Evolutionary conservation across 1,140 invertebrate genomes (phyloP), one percentile per base, ranked within the genome.

Genomic region (Aethina tumida): DNA sequence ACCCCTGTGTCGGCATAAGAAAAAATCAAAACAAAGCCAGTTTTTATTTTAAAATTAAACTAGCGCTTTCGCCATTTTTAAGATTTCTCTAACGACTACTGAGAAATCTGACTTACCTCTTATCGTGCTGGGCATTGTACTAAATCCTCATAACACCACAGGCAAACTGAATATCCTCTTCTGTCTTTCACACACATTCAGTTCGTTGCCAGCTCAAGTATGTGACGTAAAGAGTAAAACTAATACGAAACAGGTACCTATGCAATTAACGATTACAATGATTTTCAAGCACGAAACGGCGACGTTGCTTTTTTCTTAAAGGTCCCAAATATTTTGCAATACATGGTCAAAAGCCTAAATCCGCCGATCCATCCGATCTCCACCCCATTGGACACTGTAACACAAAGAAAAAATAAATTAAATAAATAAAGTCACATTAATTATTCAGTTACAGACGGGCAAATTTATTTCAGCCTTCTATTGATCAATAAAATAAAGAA

Each of bases 61-160:
- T n/a, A n/a, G n/a, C n/a, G n/a, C n/a, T n/a, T n/a, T n/a, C n/a
- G n/a, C n/a, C n/a, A n/a, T n/a, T n/a, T n/a, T n/a, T n/a, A n/a
- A n/a, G n/a, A n/a, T n/a, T n/a, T n/a, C n/a, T n/a, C n/a, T n/a
- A n/a, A n/a, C n/a, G n/a, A n/a, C n/a, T n/a, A n/a, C n/a, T n/a
- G n/a, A n/a, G n/a, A n/a, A 32, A 35, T 37, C 14, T 12, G 13
- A 50, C 56, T 54, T 49, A 59, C 56, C 56, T 59, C 56, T 57
- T 50, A 59, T 59, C 50, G 56, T 59, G 43, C 56, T 59, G 36
- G 56, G 56, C 56, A 59, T 59, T 43, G 51, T 59, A 53, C 35
- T 47, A 56, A 57, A 39, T 51, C 52, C 46, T 53, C 39, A 12
- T 34, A 28, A 32, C 12, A 16, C 31, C 25, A 25, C 28, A 20